Evolutionary conservation across 2,797 vertebrate species (phyloP), one percentile per base, ranked within the genome.

Genomic region (Coregonus ussuriensis): DNA sequence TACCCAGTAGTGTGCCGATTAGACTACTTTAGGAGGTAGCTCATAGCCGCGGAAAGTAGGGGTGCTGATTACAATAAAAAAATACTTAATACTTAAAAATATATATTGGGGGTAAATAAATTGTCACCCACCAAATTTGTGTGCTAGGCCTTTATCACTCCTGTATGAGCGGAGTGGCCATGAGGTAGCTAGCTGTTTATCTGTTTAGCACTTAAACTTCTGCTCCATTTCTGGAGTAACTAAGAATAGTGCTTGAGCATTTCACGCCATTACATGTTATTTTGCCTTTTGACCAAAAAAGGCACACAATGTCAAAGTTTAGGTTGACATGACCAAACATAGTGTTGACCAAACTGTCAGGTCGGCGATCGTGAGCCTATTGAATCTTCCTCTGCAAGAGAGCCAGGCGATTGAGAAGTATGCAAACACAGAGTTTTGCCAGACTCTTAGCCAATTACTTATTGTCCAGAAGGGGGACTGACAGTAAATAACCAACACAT

Each of bases 401-500:
- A 59, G 56, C 56, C 16, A 59, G 56, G 6, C 41, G 9, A 47
- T 47, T 11, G 41, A 29, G 3, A 71, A 15, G 13, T 71, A 71
- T 71, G 67, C 35, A 71, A 68, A 76, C n/a, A 16, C n/a, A 15
- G 25, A 41, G 33, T 70, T 18, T 47, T 70, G 67, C 16, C 29
- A 35, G 59, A 76, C 47, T 47, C 41, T 47, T 47, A 11, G 41
- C 35, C 75, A 62, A 14, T 67, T 29, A 72, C 11, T 54, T 76
- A 25, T 82, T 85, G 53, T 77, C 75, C 76, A 80, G 75, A 1
- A 7, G 53, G 0, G 11, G 21, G 13, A 79, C 41, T 59, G 76
- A 1, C 13, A 63, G 84, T 86, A 84, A 54, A 85, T 83, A 70
- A 76, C 75, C 77, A 74, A 84, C 81, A 83, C 81, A 74, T 70